Percentiles rank a stretch among this genome's conserved stretches.
phyloP scores from a whole-genome alignment of 1,140 invertebrate genomes.

The Manduca sexta region DNA sequence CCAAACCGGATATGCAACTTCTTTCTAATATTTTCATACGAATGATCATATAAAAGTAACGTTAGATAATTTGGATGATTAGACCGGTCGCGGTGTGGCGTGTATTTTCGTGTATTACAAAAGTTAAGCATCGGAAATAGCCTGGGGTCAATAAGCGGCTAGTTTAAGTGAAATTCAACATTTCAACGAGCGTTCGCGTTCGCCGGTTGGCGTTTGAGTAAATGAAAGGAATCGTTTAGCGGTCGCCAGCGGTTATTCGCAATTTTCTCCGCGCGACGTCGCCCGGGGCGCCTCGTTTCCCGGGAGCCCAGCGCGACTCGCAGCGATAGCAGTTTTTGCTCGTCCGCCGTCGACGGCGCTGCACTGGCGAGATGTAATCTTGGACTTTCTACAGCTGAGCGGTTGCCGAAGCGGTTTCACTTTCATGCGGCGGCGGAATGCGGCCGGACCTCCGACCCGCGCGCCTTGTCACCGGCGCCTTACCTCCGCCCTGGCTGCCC shows the following conservation, averaged over 20 bases:
- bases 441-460: slow-evolving; percentile 63
- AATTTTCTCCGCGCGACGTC: slow-evolving; percentile 35
- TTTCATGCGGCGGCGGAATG: slow-evolving; percentile 61
- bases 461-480: slow-evolving; percentile 34
- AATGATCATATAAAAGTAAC: slow-evolving; percentile 17
- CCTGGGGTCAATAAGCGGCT: slow-evolving; percentile 25
- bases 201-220: slow-evolving; percentile 21
- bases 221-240: slow-evolving; percentile 41
- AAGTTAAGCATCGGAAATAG: slow-evolving; percentile 20
- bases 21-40: slow-evolving; percentile 22
- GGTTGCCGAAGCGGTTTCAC: slow-evolving; percentile 58
- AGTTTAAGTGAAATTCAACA: slow-evolving; percentile 43
- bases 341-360: slow-evolving; percentile 36
- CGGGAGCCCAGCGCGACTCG: slow-evolving; percentile 34
- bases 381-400: slow-evolving; percentile 67
- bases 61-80: slow-evolving; percentile 27
- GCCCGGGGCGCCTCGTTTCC: slow-evolving; percentile 45
- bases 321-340: slow-evolving; percentile 56
- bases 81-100: background rate
- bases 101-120: slow-evolving; percentile 17
- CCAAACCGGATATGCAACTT: slow-evolving; percentile 24
- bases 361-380: slow-evolving; percentile 59
- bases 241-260: slow-evolving; percentile 32
- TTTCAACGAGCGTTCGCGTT: slow-evolving; percentile 22
- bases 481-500: slow-evolving; percentile 14